phyloP scores from a whole-genome alignment of 2,888 invertebrate genomes.

The Agonum fuliginosum region DNA sequence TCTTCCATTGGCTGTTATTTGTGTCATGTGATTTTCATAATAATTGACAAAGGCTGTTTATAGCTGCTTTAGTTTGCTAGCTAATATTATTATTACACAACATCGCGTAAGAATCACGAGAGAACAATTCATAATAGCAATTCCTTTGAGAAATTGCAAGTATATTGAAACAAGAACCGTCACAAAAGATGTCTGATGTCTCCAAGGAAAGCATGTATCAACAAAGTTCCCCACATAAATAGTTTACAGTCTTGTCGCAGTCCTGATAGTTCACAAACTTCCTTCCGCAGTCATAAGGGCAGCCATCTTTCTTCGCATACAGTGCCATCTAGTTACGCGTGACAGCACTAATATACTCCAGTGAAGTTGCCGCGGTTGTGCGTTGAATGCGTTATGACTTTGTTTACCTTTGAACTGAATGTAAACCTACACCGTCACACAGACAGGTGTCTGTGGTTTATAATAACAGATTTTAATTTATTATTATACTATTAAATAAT shows the following conservation, averaged over 20 bases:
- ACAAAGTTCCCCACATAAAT: background rate
- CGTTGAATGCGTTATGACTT: background rate
- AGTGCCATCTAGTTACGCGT: background rate
- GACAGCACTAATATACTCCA: background rate
- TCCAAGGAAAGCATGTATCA: background rate
- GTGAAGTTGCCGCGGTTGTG: background rate
- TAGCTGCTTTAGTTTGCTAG: too few species aligned
- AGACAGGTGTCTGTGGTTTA: too few species aligned
- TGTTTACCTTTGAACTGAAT: background rate
- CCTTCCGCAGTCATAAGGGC: background rate
- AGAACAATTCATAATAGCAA: too few species aligned
- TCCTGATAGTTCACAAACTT: slow-evolving; percentile 9
- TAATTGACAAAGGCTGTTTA: too few species aligned
- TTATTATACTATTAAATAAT: too few species aligned
- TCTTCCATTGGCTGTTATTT: too few species aligned
- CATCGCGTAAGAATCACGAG: too few species aligned
- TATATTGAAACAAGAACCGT: background rate
- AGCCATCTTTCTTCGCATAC: background rate
- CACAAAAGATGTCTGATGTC: background rate
- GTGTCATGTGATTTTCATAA: too few species aligned
- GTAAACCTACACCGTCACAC: too few species aligned
- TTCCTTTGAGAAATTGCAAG: slow-evolving; percentile 11
- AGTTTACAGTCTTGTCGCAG: slow-evolving; percentile 1
- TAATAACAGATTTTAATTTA: too few species aligned
- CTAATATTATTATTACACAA: too few species aligned